A percentile compares a stretch with the other conserved stretches of the same genome.
Conservation (phyloP, 37 sponge, comb jelly and placozoan species). For the Hexactinellida sp. region DNA sequence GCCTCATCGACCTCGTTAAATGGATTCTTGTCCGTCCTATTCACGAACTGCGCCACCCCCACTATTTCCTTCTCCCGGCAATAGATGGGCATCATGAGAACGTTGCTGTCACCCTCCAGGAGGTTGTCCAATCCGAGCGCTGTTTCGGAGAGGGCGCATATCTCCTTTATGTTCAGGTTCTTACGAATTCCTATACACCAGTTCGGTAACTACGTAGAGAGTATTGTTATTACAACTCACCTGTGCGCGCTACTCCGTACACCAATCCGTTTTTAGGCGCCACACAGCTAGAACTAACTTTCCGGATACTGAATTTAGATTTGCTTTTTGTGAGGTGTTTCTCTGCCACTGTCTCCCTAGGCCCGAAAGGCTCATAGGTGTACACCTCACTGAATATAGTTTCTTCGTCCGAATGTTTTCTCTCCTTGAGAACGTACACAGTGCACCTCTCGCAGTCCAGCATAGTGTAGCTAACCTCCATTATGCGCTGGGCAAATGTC, state of each 20-base stretch:
- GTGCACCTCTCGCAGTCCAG: background rate
- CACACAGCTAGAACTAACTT: background rate
- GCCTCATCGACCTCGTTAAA: background rate
- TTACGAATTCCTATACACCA: background rate
- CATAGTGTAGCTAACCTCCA: background rate
- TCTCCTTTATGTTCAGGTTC: background rate
- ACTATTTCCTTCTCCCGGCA: background rate
- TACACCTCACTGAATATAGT: background rate
- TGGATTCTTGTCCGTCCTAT: background rate
- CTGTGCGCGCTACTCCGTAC: background rate
- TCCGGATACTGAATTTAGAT: conserved; percentile 3
- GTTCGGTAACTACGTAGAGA: background rate
- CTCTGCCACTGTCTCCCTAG: background rate
- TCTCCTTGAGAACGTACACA: background rate
- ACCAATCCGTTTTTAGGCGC: background rate
- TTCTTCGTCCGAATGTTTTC: background rate
- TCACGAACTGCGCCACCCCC: conserved; percentile 8
- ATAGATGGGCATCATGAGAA: background rate
- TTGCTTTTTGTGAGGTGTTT: background rate
- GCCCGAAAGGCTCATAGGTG: background rate
- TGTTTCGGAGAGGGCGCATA: background rate
- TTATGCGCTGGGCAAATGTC: background rate
- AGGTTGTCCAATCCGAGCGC: background rate
- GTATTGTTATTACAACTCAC: too few species aligned
- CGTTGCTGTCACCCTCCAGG: background rate